These are phyloP conservation scores for Antheraea pernyi DNA, from an alignment of 1,140 invertebrate genomes.

Conservation along the genomic window DNA sequence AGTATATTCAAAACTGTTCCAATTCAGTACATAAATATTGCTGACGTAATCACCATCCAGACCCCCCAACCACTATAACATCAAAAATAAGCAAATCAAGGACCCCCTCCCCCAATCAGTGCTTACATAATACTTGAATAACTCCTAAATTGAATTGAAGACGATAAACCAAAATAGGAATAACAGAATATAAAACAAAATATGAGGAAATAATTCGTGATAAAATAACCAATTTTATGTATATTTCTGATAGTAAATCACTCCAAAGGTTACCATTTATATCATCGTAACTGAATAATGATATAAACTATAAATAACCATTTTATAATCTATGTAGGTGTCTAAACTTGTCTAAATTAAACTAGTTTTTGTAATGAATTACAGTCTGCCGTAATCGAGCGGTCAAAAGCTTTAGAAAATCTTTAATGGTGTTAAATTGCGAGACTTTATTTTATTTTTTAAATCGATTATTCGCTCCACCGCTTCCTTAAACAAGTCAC, in stretches of 20 bases:
- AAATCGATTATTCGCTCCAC: conserved; percentile 51
- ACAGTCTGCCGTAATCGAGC: conserved; percentile 16
- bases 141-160: background rate
- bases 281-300: background rate
- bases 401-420: conserved; percentile 15
- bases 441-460: conserved; percentile 37
- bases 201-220: background rate
- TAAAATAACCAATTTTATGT: background rate
- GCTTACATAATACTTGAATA: too few relatives aligned
- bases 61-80: too few relatives aligned
- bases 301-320: background rate
- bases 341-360: background rate
- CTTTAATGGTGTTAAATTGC: conserved; percentile 46
- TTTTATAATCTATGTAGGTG: background rate
- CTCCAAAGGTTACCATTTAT: background rate
- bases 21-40: too few relatives aligned
- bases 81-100: too few relatives aligned
- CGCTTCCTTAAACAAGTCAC: conserved; percentile 33
- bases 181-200: background rate
- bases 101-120: too few relatives aligned
- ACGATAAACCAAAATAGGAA: background rate
- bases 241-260: conserved; percentile 1
- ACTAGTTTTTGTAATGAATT: conserved; percentile 3
- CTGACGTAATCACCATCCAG: too few relatives aligned
- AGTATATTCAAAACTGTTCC: too few relatives aligned